Conservation (phyloP, 2,113 vertebrate species). For the Irena cyanogastra region DNA sequence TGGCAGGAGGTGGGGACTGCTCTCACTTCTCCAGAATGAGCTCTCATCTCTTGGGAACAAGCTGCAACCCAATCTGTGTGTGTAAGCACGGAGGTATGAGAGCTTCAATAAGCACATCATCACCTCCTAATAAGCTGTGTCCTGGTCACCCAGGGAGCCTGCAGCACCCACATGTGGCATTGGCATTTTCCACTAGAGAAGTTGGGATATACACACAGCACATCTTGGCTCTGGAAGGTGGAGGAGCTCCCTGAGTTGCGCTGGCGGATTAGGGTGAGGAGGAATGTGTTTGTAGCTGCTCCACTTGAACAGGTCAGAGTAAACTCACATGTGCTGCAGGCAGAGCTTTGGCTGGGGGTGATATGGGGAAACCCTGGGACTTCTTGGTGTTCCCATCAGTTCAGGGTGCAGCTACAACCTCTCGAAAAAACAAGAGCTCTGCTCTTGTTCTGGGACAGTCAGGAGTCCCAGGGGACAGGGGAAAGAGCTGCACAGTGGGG, state of each 20-base stretch:
- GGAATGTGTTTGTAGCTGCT: not conserved
- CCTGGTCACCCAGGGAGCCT: not conserved
- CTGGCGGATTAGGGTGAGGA: not conserved
- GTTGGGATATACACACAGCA: not conserved
- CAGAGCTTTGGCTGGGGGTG: not conserved
- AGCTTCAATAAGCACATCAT: not conserved
- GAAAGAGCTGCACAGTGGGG: not conserved
- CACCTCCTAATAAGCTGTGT: not conserved
- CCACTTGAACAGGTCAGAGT: not conserved
- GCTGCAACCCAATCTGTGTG: not conserved
- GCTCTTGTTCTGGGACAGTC: not conserved
- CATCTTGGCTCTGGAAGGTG: not conserved
- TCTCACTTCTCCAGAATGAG: not conserved
- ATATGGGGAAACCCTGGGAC: not conserved
- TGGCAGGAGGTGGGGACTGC: not conserved
- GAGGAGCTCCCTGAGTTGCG: not conserved
- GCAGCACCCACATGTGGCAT: not conserved
- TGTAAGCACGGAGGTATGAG: not conserved
- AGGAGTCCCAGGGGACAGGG: not conserved
- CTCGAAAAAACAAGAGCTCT: not conserved
- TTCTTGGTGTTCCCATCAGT: not conserved
- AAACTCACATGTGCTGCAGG: not conserved
- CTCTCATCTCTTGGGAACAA: not conserved
- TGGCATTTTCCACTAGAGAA: slow-evolving; percentile 46
- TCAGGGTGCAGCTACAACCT: not conserved